These are phyloP conservation scores for Dyspetes luteomarginatus DNA, from an alignment of 2,888 invertebrate species.

Conservation along the genomic window DNA sequence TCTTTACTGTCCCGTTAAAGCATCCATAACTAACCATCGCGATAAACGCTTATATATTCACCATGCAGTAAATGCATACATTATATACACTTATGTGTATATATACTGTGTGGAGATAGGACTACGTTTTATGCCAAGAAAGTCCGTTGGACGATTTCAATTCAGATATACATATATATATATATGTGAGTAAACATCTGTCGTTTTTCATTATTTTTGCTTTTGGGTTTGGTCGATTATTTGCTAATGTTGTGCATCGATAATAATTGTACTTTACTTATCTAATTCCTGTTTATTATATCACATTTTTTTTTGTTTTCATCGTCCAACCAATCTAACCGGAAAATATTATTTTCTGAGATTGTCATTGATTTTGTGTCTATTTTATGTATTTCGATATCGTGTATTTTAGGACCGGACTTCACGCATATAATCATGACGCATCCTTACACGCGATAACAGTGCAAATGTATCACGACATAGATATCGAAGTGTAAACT, in stretches of 20 bases:
- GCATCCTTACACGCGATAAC: slow-evolving; percentile 30
- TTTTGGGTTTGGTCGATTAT: too few species aligned
- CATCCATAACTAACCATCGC: slow-evolving; percentile 59
- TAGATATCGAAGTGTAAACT: slow-evolving; percentile 18
- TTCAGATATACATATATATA: slow-evolving; percentile 48
- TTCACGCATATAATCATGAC: slow-evolving; percentile 14
- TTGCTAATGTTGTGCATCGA: not conserved
- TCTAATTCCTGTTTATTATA: slow-evolving; percentile 40
- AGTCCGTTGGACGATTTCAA: slow-evolving; percentile 35
- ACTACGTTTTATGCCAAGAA: slow-evolving; percentile 43
- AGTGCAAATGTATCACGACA: slow-evolving; percentile 29
- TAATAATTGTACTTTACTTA: slow-evolving; percentile 39
- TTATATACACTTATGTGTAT: not conserved
- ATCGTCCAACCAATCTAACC: slow-evolving; percentile 31
- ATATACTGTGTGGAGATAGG: slow-evolving; percentile 16
- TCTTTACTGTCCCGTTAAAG: slow-evolving; percentile 62
- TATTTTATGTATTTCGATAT: not conserved
- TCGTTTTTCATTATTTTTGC: too few species aligned
- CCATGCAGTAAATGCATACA: slow-evolving; percentile 9
- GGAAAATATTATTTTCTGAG: slow-evolving; percentile 25
- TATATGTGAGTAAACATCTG: slow-evolving; percentile 5
- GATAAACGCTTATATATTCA: slow-evolving; percentile 30
- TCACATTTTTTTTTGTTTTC: slow-evolving; percentile 18
- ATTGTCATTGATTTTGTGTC: slow-evolving; percentile 22
- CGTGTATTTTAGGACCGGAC: slow-evolving; percentile 21